Conservation (phyloP, 2,797 vertebrate genomes). For the Ciconia nigra region DNA sequence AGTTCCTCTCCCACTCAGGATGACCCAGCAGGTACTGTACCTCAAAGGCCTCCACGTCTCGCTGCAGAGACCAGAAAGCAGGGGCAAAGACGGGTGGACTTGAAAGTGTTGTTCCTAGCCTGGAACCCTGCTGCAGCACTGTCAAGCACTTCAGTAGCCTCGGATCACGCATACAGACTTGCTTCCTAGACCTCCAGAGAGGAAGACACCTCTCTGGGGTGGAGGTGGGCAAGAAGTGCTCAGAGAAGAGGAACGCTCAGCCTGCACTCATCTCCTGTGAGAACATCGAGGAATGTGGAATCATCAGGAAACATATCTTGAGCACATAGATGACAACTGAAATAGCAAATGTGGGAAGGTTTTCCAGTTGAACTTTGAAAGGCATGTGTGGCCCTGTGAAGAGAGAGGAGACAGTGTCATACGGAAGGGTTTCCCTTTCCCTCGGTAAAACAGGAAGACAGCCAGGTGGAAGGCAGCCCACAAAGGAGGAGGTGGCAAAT, state of each 20-base stretch:
- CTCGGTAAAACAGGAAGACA: not conserved
- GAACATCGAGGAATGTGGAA: not conserved
- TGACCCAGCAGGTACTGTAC: not conserved
- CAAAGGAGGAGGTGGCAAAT: constrained; percentile 27
- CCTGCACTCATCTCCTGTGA: not conserved
- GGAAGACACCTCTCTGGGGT: not conserved
- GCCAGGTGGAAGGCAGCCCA: constrained; percentile 22
- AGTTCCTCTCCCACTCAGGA: not conserved
- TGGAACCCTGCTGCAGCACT: not conserved
- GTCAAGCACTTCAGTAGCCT: not conserved
- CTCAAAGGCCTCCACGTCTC: not conserved
- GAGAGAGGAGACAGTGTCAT: not conserved
- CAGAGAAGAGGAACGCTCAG: not conserved
- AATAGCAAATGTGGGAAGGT: not conserved
- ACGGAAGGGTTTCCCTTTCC: constrained; percentile 17
- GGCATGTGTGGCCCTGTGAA: not conserved
- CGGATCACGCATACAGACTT: not conserved
- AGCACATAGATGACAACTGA: not conserved
- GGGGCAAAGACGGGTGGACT: not conserved
- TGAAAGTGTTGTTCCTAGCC: not conserved
- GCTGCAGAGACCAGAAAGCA: not conserved
- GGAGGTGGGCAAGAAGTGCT: not conserved
- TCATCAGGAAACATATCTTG: not conserved
- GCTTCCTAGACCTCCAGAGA: not conserved
- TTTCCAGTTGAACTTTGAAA: not conserved